phyloP scores from a whole-genome alignment of 2,113 vertebrate species.

The Budorcas taxicolor region DNA sequence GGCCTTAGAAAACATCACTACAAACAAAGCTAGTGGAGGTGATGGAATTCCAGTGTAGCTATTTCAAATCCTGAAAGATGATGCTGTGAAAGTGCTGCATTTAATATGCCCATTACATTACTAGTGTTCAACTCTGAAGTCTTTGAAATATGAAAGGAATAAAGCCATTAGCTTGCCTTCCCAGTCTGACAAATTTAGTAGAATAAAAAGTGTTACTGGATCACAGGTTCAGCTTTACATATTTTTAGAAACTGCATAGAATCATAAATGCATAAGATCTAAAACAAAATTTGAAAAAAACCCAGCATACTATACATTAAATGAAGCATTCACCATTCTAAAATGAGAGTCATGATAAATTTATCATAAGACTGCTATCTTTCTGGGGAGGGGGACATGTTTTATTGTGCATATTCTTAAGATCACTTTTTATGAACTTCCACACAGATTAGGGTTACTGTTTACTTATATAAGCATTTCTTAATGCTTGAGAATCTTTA shows the following conservation, averaged over 20 bases:
- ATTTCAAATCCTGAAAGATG: no score
- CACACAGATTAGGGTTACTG: not conserved
- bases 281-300: constrained; percentile 62
- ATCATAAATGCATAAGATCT: not conserved
- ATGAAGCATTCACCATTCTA: constrained; percentile 42
- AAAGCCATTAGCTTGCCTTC: constrained; percentile 58
- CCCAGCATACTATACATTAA: constrained; percentile 53
- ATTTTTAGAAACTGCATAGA: constrained; percentile 63
- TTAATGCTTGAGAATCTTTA: not conserved
- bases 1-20: no score
- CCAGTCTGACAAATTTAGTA: constrained; percentile 28
- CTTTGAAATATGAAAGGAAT: constrained; percentile 43
- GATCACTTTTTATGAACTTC: not conserved
- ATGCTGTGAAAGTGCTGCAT: no score
- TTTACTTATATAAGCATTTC: not conserved
- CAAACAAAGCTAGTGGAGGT: no score
- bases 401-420: not conserved
- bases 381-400: not conserved
- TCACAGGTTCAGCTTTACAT: constrained; percentile 59
- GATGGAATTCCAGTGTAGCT: no score
- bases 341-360: constrained; percentile 35
- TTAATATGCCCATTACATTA: not conserved
- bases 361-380: not conserved
- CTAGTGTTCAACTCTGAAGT: constrained; percentile 69
- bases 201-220: constrained; percentile 53